Base-by-base conservation (phyloP, 2,113 vertebrate genomes). In the Empidonax traillii region DNA sequence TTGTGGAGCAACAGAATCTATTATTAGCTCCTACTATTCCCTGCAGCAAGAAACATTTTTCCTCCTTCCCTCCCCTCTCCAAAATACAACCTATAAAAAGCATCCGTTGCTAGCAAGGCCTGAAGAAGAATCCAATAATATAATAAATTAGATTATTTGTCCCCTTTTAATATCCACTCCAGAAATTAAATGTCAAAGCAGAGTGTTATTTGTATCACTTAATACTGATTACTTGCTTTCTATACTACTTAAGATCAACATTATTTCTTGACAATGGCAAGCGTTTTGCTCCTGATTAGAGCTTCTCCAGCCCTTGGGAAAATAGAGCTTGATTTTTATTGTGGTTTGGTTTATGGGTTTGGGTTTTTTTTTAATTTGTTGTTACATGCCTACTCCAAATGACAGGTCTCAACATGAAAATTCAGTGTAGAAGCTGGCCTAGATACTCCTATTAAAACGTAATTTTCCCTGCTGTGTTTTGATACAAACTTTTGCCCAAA, bases 101-200 rank as follows among this genome's bases (percentile, higher is more conserved):
- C 82, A 96, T 41, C 56, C 2, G 0, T 46, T 71, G 20, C 41
- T 44, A 43, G 78, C 51, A 87, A 85, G 31, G 37, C 66, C 58
- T 87, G 66, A 93, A 87, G 51, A 78, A 72, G n/a, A 85, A 61
- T 74, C 52, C 72, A 75, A 14, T 77, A 78, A 89, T 82, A 47
- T 78, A 77, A 89, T 77, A 77, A 86, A 95, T 77, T 33, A 80
- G 41, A 35, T 17, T 55, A 37, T 55, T 30, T 33, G 13, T 24
- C 6, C 35, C 31, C 55, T 71, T 92, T 85, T 85, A 85, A 61
- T 85, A 82, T 81, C 73, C 35, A 77, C 89, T 85, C 56, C 72
- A 65, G 47, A 91, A 72, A 90, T 81, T 77, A 87, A 67, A 91
- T 92, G 80, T 78, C 80, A 87, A 75, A 93, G 86, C 24, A 53